Evolutionary conservation across 2,797 vertebrate genomes (phyloP).

Genomic region (Siniperca undulata): DNA sequence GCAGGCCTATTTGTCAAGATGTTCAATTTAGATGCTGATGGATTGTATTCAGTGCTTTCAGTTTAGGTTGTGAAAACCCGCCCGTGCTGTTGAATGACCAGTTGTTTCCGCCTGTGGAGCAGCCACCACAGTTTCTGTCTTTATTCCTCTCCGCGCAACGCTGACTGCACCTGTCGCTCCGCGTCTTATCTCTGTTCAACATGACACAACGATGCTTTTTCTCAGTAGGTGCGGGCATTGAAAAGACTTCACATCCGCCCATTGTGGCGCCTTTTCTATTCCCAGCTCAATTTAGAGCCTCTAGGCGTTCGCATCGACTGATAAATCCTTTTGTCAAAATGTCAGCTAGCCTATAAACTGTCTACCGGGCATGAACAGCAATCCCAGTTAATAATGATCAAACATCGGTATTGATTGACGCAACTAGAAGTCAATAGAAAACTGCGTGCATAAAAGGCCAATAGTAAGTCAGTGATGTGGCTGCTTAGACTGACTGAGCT

Average conservation of each 20-base stretch:
- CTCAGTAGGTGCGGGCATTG: constrained; percentile 30
- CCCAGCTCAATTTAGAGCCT: constrained; percentile 6
- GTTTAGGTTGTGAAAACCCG: not conserved
- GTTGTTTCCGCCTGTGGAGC: constrained; percentile 15
- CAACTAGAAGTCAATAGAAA: constrained; percentile 38
- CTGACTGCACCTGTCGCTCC: constrained; percentile 62
- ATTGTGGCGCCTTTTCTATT: constrained; percentile 27
- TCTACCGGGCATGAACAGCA: not conserved
- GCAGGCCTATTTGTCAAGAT: constrained; percentile 12
- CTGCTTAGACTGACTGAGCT: not conserved
- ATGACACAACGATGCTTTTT: constrained; percentile 30
- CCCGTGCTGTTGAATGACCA: constrained; percentile 4
- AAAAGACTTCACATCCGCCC: constrained; percentile 41
- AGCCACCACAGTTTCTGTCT: not conserved
- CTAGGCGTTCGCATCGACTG: constrained; percentile 12
- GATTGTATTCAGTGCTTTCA: not conserved
- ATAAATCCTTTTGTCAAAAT: constrained; percentile 60
- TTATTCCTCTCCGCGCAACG: constrained; percentile 25
- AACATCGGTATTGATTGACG: constrained; percentile 33
- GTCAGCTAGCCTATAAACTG: constrained; percentile 31
- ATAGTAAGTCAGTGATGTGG: not conserved
- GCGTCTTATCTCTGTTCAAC: constrained; percentile 58
- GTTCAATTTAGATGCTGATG: constrained; percentile 3
- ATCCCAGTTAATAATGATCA: constrained; percentile 24
- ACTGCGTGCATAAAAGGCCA: constrained; percentile 51